These are phyloP conservation scores for Hipparchia sbordonii DNA, from an alignment of 2,888 invertebrate species.

Conservation along the genomic window DNA sequence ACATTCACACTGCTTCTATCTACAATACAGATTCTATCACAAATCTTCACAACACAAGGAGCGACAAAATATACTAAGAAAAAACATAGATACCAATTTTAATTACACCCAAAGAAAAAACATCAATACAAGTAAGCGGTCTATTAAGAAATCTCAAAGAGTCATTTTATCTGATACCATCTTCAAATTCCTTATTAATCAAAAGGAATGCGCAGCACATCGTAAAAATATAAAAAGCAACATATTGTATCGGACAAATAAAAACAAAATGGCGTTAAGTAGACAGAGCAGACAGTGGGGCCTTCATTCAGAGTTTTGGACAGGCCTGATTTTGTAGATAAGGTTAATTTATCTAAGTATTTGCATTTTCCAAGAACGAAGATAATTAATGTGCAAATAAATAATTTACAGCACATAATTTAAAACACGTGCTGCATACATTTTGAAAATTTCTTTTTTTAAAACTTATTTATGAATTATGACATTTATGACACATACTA, in stretches of 20 bases:
- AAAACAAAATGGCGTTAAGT: conserved; percentile 79
- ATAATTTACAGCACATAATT: background rate
- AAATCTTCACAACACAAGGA: background rate
- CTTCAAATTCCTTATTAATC: conserved; percentile 64
- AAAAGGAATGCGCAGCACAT: conserved; percentile 70
- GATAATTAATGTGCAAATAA: background rate
- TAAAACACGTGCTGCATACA: no score
- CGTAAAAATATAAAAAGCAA: conserved; percentile 55
- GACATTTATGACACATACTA: no score
- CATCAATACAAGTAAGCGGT: conserved; percentile 57
- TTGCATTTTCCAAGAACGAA: background rate
- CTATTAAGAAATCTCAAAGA: conserved; percentile 73
- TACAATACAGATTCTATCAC: no score
- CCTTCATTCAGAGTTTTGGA: conserved; percentile 40
- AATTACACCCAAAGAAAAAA: conserved; percentile 45
- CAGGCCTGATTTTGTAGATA: background rate
- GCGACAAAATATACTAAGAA: background rate
- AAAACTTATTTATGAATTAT: no score
- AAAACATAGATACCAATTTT: conserved; percentile 22
- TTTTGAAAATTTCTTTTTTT: no score
- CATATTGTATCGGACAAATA: conserved; percentile 69
- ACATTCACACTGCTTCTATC: no score
- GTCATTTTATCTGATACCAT: conserved; percentile 74
- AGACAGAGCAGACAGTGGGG: conserved; percentile 67
- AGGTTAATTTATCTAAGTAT: background rate